Percentiles rank a stretch among this genome's conserved stretches.
phyloP scores from a whole-genome alignment of 2,113 vertebrate genomes.

The Galemys pyrenaicus region DNA sequence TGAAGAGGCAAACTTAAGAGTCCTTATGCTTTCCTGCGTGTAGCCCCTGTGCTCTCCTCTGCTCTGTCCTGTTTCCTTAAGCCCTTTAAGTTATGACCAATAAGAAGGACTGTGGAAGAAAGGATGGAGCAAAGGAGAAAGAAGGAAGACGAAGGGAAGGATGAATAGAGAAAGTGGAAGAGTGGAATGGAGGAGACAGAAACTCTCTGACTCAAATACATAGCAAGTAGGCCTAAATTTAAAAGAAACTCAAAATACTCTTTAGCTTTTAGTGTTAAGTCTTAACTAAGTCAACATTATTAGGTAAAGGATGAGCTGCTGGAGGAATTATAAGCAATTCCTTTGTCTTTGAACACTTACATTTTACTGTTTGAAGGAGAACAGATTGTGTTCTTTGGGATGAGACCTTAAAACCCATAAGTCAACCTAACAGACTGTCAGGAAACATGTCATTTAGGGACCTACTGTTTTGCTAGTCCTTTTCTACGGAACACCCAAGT shows the following conservation, averaged over 20 bases:
- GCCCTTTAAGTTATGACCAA: not conserved
- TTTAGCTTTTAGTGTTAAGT: not conserved
- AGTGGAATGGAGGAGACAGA: no score
- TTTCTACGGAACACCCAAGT: not conserved
- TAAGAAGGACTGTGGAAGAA: not conserved
- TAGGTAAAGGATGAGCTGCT: not conserved
- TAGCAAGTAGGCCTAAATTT: not conserved
- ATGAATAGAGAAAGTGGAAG: no score
- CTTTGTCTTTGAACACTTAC: not conserved
- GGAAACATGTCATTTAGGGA: not conserved
- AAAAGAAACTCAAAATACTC: not conserved
- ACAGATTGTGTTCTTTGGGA: not conserved
- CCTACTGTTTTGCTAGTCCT: not conserved
- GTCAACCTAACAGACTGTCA: not conserved
- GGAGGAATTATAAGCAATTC: not conserved
- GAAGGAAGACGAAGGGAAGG: no score
- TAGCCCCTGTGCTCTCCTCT: not conserved
- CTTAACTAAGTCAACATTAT: conserved; percentile 38
- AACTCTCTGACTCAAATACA: not conserved
- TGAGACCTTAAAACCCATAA: not conserved
- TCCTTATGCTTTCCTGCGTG: not conserved
- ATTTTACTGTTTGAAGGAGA: not conserved
- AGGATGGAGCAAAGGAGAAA: not conserved
- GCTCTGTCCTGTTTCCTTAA: not conserved
- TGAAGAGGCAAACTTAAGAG: not conserved